Conservation (phyloP, 2,797 vertebrate species). For the Merluccius polli region DNA sequence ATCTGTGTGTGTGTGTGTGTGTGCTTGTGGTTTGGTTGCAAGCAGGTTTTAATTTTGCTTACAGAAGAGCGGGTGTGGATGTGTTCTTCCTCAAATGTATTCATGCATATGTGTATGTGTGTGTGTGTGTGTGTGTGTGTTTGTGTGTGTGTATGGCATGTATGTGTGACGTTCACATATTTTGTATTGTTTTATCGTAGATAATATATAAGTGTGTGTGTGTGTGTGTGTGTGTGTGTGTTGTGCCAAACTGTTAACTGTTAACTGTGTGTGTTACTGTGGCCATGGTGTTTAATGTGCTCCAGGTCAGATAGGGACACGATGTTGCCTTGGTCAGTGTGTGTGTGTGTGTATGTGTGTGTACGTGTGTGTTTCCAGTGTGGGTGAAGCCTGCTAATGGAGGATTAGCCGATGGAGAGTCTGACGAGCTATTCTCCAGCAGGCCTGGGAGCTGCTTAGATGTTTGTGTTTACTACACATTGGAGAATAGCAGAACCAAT, state of each 20-base stretch:
- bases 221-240: conserved; percentile 26
- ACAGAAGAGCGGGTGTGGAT: too few relatives aligned
- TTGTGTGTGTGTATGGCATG: neutral
- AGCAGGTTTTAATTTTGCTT: too few relatives aligned
- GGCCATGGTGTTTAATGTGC: too few relatives aligned
- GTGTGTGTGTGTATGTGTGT: conserved; percentile 7
- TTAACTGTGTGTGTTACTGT: conserved; percentile 33
- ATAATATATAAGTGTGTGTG: conserved; percentile 6
- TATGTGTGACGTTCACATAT: too few relatives aligned
- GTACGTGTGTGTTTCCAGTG: conserved; percentile 14
- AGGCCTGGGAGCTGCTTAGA: conserved; percentile 31
- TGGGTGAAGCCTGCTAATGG: conserved; percentile 31
- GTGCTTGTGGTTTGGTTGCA: conserved; percentile 2
- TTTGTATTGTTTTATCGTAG: too few relatives aligned
- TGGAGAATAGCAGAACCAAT: conserved; percentile 44
- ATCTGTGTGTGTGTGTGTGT: conserved; percentile 27
- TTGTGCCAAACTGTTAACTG: conserved; percentile 36
- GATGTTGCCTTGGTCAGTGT: neutral
- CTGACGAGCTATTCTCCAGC: conserved; percentile 11
- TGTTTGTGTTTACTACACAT: conserved; percentile 47
- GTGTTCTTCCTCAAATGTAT: conserved; percentile 5
- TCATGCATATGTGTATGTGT: conserved; percentile 2
- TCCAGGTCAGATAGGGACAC: neutral
- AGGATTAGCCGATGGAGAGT: conserved; percentile 45
- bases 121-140: conserved; percentile 5